Conservation (phyloP, 1,140 invertebrate genomes). For the Pissodes strobi region DNA sequence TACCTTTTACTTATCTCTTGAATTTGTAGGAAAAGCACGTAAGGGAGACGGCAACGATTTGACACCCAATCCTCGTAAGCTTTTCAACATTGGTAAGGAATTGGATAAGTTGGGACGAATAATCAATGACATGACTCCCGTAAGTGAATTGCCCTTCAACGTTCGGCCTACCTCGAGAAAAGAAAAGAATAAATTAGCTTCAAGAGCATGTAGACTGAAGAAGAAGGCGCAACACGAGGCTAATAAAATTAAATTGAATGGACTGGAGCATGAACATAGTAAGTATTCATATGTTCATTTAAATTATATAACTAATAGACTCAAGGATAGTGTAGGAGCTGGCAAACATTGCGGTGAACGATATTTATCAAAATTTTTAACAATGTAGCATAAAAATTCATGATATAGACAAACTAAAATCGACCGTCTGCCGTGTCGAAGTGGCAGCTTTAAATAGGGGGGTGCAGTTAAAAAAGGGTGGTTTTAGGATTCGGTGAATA, state of each 20-base stretch:
- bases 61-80: conserved; percentile 91
- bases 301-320: too few relatives aligned
- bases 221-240: conserved; percentile 95
- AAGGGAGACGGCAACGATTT: conserved; percentile 98
- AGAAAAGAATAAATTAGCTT: conserved; percentile 97
- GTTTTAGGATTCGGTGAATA: too few relatives aligned
- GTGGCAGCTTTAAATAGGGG: too few relatives aligned
- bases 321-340: too few relatives aligned
- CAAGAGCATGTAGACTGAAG: conserved; percentile 91
- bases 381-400: too few relatives aligned
- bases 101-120: conserved; percentile 86
- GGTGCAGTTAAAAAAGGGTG: too few relatives aligned
- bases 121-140: conserved; percentile 95
- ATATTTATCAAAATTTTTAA: too few relatives aligned
- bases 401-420: too few relatives aligned
- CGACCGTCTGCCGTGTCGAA: too few relatives aligned
- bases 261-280: conserved; percentile 93
- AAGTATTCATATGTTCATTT: too few relatives aligned
- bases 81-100: conserved; percentile 89
- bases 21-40: conserved; percentile 74
- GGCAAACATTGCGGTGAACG: too few relatives aligned
- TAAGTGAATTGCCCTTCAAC: conserved; percentile 89
- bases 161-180: conserved; percentile 89
- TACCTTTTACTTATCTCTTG: too few relatives aligned
- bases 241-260: conserved; percentile 93